Base-by-base conservation (phyloP, 2,888 invertebrate genomes). In the Tineola bisselliella region DNA sequence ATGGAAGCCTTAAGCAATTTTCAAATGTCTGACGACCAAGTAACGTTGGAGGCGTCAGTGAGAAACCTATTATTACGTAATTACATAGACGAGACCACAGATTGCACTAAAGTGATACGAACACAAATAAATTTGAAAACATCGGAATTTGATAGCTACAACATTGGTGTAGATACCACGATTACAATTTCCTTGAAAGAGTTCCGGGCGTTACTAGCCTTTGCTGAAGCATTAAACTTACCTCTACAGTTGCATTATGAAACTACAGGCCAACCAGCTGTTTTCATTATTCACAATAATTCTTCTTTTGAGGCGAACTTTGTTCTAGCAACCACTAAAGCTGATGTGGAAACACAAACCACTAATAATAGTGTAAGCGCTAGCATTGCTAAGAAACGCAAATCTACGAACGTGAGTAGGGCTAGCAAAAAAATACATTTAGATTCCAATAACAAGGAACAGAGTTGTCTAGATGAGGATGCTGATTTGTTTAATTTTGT, bases 101-200 rank as follows among this genome's bases (percentile, higher is more conserved):
- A 89, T 78, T 90, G 91, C 66, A 87, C 89, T 3, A 92, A 92
- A 77, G 89, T 91, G 62, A 92, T 94, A 72, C 88, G 93, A 64
- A 94, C 96, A 0, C 94, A 95, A 74, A 82, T 96, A 18, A 91
- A 88, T 61, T 79, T 96, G 31, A 91, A 91, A 64, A 84, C 90
- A 2, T 88, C 89, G 54, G 95, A 95, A 76, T 95, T 95, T 88
- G 91, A 90, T 63, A 84, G 87, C 60, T 95, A 91, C 70, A 78
- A 76, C 62, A 89, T 94, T 67, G 87, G 81, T 0, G 76, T 88
- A 61, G 92, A 92, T 67, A 90, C 93, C 0, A 88, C 89, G 18
- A 90, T 97, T 31, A 96, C 96, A 65, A 96, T 96, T 77, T 93
- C 94, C 64, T 80, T 96, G 60, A 95, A 94, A 76, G 96, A 96